These are phyloP conservation scores for Corythornis cristatus DNA, from an alignment of 2,113 vertebrate species.

Conservation along the genomic window DNA sequence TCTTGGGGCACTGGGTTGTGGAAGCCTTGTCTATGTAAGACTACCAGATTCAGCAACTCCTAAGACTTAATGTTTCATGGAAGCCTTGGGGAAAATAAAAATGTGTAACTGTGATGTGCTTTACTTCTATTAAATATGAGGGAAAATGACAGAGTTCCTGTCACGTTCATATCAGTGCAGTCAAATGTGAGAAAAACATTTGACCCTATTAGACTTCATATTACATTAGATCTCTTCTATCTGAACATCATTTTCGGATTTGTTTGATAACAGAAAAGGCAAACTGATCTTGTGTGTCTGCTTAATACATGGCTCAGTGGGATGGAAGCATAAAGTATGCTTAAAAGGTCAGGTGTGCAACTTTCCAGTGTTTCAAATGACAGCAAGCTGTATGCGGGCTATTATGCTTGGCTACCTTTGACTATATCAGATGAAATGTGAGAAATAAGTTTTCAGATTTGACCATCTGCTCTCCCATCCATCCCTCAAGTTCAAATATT, in stretches of 20 bases:
- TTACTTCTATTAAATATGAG: not conserved
- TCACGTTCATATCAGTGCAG: not conserved
- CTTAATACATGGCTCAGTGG: not conserved
- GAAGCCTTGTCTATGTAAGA: not conserved
- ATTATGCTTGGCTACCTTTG: not conserved
- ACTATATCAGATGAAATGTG: not conserved
- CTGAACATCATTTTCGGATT: not conserved
- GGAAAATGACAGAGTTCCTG: not conserved
- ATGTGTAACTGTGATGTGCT: not conserved
- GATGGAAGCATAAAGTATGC: not conserved
- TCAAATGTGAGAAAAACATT: not conserved
- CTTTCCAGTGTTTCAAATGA: not conserved
- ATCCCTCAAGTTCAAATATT: not conserved
- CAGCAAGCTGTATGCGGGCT: not conserved
- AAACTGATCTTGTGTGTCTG: not conserved
- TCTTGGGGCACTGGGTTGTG: accelerated
- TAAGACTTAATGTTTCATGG: not conserved
- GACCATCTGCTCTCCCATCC: not conserved
- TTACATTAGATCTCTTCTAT: not conserved
- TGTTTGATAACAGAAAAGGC: not conserved
- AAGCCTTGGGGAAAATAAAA: not conserved
- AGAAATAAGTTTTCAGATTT: not conserved
- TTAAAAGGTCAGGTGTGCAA: not conserved
- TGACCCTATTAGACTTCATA: not conserved
- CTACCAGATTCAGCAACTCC: not conserved